Evolutionary conservation across 1,140 invertebrate species (phyloP).

Genomic region (Parasteatoda tepidariorum): DNA sequence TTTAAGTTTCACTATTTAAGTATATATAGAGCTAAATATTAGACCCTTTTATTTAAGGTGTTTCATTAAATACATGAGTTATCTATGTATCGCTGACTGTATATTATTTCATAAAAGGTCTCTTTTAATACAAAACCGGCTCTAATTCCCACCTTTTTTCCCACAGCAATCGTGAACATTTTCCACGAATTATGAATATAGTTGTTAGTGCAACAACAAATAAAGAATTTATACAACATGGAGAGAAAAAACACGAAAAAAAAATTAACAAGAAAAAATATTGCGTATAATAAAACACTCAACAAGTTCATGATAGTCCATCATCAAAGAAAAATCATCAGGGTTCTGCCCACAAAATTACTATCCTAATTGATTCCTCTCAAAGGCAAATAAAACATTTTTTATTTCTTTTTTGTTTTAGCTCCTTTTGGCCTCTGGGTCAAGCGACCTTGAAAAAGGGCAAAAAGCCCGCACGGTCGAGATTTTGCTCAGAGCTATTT

Average conservation of each 20-base stretch:
- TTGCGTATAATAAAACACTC: too few species aligned
- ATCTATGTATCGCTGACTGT: too few species aligned
- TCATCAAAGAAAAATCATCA: slow-evolving; percentile 44
- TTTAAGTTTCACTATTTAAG: too few species aligned
- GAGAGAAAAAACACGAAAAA: neutral
- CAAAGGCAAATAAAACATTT: neutral
- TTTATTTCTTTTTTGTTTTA: neutral
- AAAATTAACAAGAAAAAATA: neutral
- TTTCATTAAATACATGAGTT: too few species aligned
- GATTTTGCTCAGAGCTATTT: slow-evolving; percentile 47
- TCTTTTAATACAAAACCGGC: too few species aligned
- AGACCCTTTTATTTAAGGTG: too few species aligned
- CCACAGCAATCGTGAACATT: slow-evolving; percentile 19
- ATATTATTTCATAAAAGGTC: too few species aligned
- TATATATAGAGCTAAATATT: too few species aligned
- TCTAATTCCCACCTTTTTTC: too few species aligned
- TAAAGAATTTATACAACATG: neutral
- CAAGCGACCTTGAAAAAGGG: slow-evolving; percentile 39
- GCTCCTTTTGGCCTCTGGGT: neutral
- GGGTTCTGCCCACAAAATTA: slow-evolving; percentile 52
- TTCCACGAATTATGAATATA: slow-evolving; percentile 37
- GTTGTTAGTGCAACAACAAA: slow-evolving; percentile 29
- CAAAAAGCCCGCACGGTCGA: neutral
- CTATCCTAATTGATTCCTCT: neutral
- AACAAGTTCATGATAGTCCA: slow-evolving; percentile 23